Evolutionary conservation across 1,140 invertebrate species (phyloP).

Genomic region (Tetraneura akinire): DNA sequence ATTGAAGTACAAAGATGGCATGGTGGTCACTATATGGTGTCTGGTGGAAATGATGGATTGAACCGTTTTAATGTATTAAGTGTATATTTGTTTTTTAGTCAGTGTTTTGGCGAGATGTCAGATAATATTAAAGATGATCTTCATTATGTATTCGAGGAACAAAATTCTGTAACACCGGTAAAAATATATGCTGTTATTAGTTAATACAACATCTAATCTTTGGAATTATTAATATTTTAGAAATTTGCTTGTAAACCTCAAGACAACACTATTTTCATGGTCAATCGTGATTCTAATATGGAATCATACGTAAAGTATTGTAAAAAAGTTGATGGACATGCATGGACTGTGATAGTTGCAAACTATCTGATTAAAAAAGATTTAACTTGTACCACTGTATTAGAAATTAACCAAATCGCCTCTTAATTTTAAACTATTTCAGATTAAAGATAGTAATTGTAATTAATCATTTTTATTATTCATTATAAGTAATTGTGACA

Average conservation of each 20-base stretch:
- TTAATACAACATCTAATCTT: not conserved
- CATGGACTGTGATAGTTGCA: conserved; percentile 25
- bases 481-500: too few relatives aligned
- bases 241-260: conserved; percentile 44
- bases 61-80: not conserved
- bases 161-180: not conserved
- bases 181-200: not conserved
- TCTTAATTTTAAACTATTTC: too few relatives aligned
- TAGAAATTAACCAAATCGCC: too few relatives aligned
- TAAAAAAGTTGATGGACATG: conserved; percentile 42
- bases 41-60: conserved; percentile 8
- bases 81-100: conserved; percentile 31
- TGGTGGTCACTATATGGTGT: conserved; percentile 41
- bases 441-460: too few relatives aligned
- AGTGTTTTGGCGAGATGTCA: conserved; percentile 25
- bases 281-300: not conserved
- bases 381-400: not conserved
- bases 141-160: conserved; percentile 28
- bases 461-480: too few relatives aligned
- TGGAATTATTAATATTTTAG: not conserved
- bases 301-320: conserved; percentile 35
- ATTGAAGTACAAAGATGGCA: conserved; percentile 48
- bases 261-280: conserved; percentile 32
- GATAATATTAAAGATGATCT: conserved; percentile 9
- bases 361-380: not conserved